These are phyloP conservation scores for Larimichthys crocea DNA, from an alignment of 2,113 vertebrate genomes.

Conservation along the genomic window DNA sequence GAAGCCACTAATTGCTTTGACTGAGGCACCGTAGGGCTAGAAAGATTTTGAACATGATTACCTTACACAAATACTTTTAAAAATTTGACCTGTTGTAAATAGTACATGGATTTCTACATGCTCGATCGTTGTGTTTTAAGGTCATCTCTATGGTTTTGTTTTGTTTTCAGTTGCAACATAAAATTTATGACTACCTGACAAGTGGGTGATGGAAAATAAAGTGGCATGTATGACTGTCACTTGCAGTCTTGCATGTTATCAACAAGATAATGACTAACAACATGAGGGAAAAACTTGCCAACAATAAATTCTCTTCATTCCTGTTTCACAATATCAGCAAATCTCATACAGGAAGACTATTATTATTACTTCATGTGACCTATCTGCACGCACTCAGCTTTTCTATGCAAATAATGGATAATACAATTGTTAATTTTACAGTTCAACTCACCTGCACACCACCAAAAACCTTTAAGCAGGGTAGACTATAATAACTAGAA, in stretches of 20 bases:
- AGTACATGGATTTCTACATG: not conserved
- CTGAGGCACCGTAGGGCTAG: constrained; percentile 6
- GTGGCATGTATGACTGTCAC: not conserved
- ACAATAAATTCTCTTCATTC: constrained; percentile 16
- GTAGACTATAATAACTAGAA: not conserved
- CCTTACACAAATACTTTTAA: not conserved
- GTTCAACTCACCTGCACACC: constrained; percentile 2
- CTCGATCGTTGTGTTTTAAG: not conserved
- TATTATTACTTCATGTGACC: not conserved
- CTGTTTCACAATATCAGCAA: constrained; percentile 1
- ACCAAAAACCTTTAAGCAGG: not conserved
- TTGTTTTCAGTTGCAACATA: not conserved
- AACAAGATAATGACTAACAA: constrained; percentile 9
- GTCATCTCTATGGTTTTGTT: not conserved
- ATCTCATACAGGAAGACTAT: not conserved
- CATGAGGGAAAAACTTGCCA: not conserved
- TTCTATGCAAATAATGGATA: not conserved
- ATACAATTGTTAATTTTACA: not conserved
- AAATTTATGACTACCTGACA: not conserved
- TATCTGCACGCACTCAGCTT: not conserved
- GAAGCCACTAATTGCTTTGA: constrained; percentile 45
- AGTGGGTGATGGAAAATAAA: not conserved
- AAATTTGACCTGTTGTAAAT: constrained; percentile 4
- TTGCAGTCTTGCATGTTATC: not conserved
- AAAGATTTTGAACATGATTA: constrained; percentile 19